Evolutionary conservation across 2,888 invertebrate genomes (phyloP), one percentile per base, ranked within the genome.

Genomic region (Ariolimax columbianus): DNA sequence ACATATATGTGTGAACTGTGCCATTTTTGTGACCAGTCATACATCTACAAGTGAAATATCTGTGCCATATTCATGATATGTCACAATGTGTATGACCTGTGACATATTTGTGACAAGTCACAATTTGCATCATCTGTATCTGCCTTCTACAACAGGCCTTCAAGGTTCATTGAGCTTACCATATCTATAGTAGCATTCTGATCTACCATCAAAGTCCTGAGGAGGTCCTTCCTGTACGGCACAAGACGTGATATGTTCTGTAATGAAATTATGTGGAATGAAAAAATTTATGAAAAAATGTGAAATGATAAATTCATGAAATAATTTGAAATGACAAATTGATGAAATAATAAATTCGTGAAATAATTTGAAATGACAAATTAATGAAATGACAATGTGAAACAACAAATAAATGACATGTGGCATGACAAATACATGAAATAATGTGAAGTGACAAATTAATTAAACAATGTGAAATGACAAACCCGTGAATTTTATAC

Each of bases 211-310:
- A 79, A 33, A 79, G 79, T 40, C 30, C 51, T 79, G 26, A 72
- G 43, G 40, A 84, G 51, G 30, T 40, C 38, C 23, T 33, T 68
- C 43, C 79, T 77, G 43, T 70, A 84, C 19, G 84, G 84, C n/a
- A 68, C 43, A 6, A 84, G 72, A 23, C 84, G 68, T 19, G 73
- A 17, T 36, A 79, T 43, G 51, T 79, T 84, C 84, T 68, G 68
- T 36, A 68, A 36, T 36, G 14, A n/a, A 30, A 66, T 47, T 11
- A 47, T 55, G 7, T 55, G 23, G 2, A 36, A 38, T 7, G 26
- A 19, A 38, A 23, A 33, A 68, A 17, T 0, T 36, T 36, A 6
- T 17, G 36, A 36, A 38, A 38, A 1, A 38, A 2, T 55, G 19
- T 55, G 55, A 17, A 55, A 55, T 11, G 3, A 19, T 23, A 17